Base-by-base conservation (phyloP, 2,797 vertebrate species). In the Lepilemur septentrionalis region DNA sequence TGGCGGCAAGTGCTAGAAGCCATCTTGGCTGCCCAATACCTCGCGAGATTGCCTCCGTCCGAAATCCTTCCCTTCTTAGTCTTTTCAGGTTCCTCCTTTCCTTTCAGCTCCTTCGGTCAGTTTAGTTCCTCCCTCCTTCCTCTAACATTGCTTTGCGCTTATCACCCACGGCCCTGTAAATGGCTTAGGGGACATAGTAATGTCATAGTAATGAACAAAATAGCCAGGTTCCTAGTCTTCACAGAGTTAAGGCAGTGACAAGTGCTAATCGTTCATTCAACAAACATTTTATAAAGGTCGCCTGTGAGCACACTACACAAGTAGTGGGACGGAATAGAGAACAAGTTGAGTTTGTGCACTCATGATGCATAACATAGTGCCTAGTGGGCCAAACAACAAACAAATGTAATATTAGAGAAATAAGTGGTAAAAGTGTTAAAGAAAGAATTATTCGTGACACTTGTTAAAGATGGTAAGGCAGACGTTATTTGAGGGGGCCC, bases 1-100 rank as follows among this genome's bases (percentile, higher is more conserved):
- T 94, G 97, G 98, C 98, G 80, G 28, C 89, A 7, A 1, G 9
- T 0, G 23, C 23, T 0, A 13, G 75, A 1, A n/a, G 96, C 96
- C 93, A 76, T 97, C 70, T 96, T 91, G 67, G 18, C 55, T 5
- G 94, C 50, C 38, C 35, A 25, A 70, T 43, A 12, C 1, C 28
- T 86, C 38, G 50, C 5, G 17, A 2, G 14, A 25, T 72, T 67
- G 1, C 80, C 32, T 85, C 57, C 55, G 55, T 46, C 6, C 3
- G 65, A 7, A 22, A 0, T n/a, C 18, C 28, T 67, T 57, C 2
- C 2, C 1, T 46, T 28, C 23, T n/a, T 8, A 3, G 28, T 57
- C 4, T 4, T 67, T 28, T 55, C 20, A 4, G 35, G 61, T 91
- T 91, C 41, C 14, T 17, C 35, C 17, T 15, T 30, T 70, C 32